Evolutionary conservation across 2,113 vertebrate genomes (phyloP).

Genomic region (Phodopus roborovskii): DNA sequence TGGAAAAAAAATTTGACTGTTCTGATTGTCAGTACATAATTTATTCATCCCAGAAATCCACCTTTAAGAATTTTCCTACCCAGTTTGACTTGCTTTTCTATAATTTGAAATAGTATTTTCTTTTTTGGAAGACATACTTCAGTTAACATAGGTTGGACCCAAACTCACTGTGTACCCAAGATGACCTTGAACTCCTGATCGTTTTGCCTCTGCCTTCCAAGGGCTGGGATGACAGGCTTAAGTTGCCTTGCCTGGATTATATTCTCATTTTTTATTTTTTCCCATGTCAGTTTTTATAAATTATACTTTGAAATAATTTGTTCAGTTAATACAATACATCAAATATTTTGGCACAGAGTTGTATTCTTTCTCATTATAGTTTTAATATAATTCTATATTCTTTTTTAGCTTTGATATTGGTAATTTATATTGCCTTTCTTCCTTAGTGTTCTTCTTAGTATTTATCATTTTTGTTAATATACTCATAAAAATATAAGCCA

Average conservation of each 20-base stretch:
- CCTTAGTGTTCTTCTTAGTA: not conserved
- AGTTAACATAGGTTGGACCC: not conserved
- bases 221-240: not conserved
- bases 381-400: not conserved
- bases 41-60: not conserved
- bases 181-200: not conserved
- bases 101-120: not conserved
- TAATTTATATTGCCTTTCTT: slow-evolving; percentile 27
- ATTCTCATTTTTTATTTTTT: not conserved
- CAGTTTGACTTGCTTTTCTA: not conserved
- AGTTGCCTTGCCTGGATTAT: not conserved
- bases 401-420: slow-evolving; percentile 18
- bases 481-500: slow-evolving; percentile 30
- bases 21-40: not conserved
- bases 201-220: not conserved
- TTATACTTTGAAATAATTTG: slow-evolving; percentile 25
- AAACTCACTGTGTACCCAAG: not conserved
- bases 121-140: not conserved
- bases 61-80: not conserved
- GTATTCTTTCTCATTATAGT: slow-evolving; percentile 4
- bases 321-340: not conserved
- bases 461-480: slow-evolving; percentile 10
- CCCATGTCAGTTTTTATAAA: not conserved
- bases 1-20: not conserved
- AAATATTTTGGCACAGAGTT: slow-evolving; percentile 18